Base-by-base conservation (phyloP, 2,888 invertebrate genomes). In the Stramonita haemastoma region DNA sequence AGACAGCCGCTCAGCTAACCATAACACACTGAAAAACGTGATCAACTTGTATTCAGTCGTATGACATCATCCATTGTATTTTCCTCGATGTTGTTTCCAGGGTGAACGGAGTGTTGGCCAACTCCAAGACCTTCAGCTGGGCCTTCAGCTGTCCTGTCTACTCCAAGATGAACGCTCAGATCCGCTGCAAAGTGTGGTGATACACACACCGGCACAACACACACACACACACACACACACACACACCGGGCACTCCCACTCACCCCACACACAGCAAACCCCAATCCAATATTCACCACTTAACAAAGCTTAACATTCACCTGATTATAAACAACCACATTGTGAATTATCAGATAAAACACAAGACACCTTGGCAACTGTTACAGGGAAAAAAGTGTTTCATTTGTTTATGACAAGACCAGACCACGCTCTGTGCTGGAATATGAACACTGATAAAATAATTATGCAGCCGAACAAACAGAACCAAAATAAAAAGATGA, bases 161-260 rank as follows among this genome's bases (percentile, higher is more conserved):
- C 46, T 90, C 93, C 66, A 89, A 86, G 29, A 94, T 94, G 92
- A 95, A 94, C 89, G 93, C 94, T 29, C 79, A 92, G 77, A 92
- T 89, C 19, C 94, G 94, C 86, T 95, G 94, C 87, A 92, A 92
- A 89, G 94, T 95, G 13, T 95, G 94, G 94, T 95, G 90, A 92
- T 87, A 17, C 4, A 77, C 77, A 83, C 17, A 17, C 26, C 46
- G 15, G 15, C 46, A 46, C 26, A 22, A 56, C 81, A 36, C 29
- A 83, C 46, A n/a, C 46, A 8, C 17, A 34, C 0, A n/a, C 36
- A 29, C 8, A 4, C 56, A 13, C 57, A 29, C 29, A 57, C 46
- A 84, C 1, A 56, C 29, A n/a, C 29, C 57, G 32, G 34, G 5
- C 19, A 86, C n/a, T 29, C 0, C n/a, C 46, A 22, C 26, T 26